phyloP scores from a whole-genome alignment of 2,797 vertebrate species.

The Pseudopleuronectes americanus region DNA sequence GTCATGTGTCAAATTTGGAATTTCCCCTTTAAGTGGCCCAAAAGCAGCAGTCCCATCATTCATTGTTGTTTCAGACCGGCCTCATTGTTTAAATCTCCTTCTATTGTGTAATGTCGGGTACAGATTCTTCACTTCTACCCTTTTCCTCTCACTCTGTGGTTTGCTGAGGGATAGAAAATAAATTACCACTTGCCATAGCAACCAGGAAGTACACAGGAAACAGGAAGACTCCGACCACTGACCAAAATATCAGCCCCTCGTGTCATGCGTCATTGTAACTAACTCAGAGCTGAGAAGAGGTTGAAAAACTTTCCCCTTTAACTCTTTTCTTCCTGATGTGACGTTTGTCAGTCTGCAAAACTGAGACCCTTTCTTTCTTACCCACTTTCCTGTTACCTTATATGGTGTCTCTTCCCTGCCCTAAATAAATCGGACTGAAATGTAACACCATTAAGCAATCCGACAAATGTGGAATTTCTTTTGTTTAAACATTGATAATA shows the following conservation, averaged over 20 bases:
- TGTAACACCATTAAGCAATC: background rate
- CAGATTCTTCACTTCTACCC: slow-evolving; percentile 14
- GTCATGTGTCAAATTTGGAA: no score
- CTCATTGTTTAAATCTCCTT: slow-evolving; percentile 3
- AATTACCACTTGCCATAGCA: slow-evolving; percentile 25
- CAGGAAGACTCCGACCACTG: slow-evolving; percentile 66
- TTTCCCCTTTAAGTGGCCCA: background rate
- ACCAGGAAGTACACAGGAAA: slow-evolving; percentile 70
- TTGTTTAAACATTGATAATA: background rate
- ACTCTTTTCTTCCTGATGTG: background rate
- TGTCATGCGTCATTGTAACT: slow-evolving; percentile 36
- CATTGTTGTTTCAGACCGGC: background rate
- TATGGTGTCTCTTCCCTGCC: background rate
- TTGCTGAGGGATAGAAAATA: slow-evolving; percentile 37
- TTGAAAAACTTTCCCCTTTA: slow-evolving; percentile 24
- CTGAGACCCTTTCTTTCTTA: background rate
- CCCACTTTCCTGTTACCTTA: background rate
- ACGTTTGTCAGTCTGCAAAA: background rate
- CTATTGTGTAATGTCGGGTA: slow-evolving; percentile 13
- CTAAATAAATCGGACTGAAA: background rate
- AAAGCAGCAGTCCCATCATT: background rate
- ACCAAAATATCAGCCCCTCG: slow-evolving; percentile 55
- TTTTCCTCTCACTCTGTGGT: slow-evolving; percentile 22
- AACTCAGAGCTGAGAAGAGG: background rate
- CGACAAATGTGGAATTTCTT: background rate